Base-by-base conservation (phyloP, 2,888 invertebrate genomes). In the Pachliopta kotzebuea region DNA sequence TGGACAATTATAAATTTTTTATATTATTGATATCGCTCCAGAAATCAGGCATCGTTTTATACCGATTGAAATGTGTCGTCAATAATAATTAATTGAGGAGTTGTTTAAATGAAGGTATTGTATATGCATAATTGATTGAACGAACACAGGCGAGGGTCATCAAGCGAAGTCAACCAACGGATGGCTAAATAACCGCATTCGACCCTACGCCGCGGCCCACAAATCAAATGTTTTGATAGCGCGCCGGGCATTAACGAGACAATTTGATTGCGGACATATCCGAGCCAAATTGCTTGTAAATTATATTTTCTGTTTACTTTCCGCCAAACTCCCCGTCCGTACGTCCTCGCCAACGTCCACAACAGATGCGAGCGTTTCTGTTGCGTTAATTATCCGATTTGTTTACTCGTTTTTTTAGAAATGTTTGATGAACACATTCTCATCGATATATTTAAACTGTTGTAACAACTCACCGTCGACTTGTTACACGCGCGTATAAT, bases 191-290 rank as follows among this genome's bases (percentile, higher is more conserved):
- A 88, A 87, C 87, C 79, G 75, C 77, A 76, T 71, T 75, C 81
- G 80, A 80, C 85, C 84, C 84, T 81, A 80, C 78, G 77, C 75
- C 66, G 71, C 70, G 69, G 78, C 80, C 90, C 89, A 91, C 91
- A 91, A 91, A 91, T 91, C 91, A 91, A 91, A 91, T 91, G 91
- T 91, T 91, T 89, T 91, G 89, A 91, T 91, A 91, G 89, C 89
- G 83, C 86, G 86, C 78, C 79, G 85, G 60, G 88, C 86, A 90
- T 90, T 90, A 91, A 91, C 91, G 90, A 91, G 91, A 91, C 91
- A 91, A 91, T 91, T 91, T 91, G 91, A 91, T 91, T 91, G 90
- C 91, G 89, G 89, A 90, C 90, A 89, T 90, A 90, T 90, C 87
- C 88, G 81, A 86, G 86, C 85, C 84, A 91, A 91, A 91, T 91